Base-by-base conservation (phyloP, 2,888 invertebrate genomes). In the Tiphia femorata region DNA sequence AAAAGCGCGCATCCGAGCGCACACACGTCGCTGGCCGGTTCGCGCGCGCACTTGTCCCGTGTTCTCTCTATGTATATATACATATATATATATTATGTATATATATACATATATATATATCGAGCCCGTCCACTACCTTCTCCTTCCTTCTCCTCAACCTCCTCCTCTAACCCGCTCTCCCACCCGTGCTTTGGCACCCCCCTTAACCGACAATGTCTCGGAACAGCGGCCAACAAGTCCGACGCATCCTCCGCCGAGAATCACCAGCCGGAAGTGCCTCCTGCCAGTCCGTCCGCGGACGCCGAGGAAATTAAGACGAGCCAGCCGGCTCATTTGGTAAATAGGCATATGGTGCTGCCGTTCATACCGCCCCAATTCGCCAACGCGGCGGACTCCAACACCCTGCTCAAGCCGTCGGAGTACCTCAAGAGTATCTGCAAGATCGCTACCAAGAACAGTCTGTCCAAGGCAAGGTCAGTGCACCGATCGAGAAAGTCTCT, bases 331-430 rank as follows among this genome's bases (percentile, higher is more conserved):
- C 77, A 91, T 86, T 87, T 92, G 85, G 91, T 93, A 78, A 93
- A 92, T 86, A 93, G 92, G 85, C 94, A 94, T 84, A 88, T 94
- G 81, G 94, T 90, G 70, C 86, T 95, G 70, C 94, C 96, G 66
- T 96, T 96, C 86, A 91, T 96, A 79, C 96, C 95, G 58, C 96
- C 96, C 55, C 92, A 93, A 84, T 96, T 96, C 86, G 92, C 93
- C 50, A 88, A 89, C 80, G 86, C 87, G 64, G 89, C 90, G 83
- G 91, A 92, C 78, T 89, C 92, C 58, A 92, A 95, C 84, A 90
- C 92, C 58, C 89, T 96, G 69, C 94, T 96, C 82, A 96, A 96
- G 80, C 96, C 96, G 50, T 95, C 95, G 62, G 96, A 96, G 85
- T 96, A 96, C 84, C 86, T 96, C 73, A 90, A 91, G 80, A 94